Percentiles rank a stretch among this genome's conserved stretches.
These are phyloP conservation scores for Orius insidiosus DNA, from an alignment of 1,140 invertebrate species.

Conservation along the genomic window DNA sequence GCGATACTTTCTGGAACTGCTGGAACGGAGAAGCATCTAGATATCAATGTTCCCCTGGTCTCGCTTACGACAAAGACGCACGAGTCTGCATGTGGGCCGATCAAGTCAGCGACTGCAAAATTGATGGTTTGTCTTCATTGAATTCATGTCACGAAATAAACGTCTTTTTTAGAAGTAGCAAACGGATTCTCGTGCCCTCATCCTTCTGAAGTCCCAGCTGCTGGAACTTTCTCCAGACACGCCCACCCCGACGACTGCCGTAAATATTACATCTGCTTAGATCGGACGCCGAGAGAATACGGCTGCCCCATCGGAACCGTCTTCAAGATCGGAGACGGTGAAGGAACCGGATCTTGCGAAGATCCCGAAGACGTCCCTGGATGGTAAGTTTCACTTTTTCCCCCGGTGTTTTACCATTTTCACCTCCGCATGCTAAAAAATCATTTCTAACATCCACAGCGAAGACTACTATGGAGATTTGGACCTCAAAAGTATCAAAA, in stretches of 20 bases:
- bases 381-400: slow-evolving; percentile 50
- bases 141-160: too few species aligned
- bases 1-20: slow-evolving; percentile 90
- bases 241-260: slow-evolving; percentile 88
- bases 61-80: slow-evolving; percentile 81
- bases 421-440: too few species aligned
- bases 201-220: slow-evolving; percentile 52
- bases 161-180: slow-evolving; percentile 52
- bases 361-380: slow-evolving; percentile 85
- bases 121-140: slow-evolving; percentile 57
- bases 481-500: slow-evolving; percentile 82
- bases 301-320: slow-evolving; percentile 89
- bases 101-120: slow-evolving; percentile 77
- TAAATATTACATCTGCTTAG: slow-evolving; percentile 86
- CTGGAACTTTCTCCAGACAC: slow-evolving; percentile 80
- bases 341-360: slow-evolving; percentile 79
- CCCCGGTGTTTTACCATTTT: neutral
- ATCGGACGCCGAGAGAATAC: slow-evolving; percentile 77
- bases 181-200: slow-evolving; percentile 77
- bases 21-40: slow-evolving; percentile 86
- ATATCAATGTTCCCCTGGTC: slow-evolving; percentile 84
- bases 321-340: slow-evolving; percentile 80
- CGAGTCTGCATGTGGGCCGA: slow-evolving; percentile 91
- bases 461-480: slow-evolving; percentile 91
- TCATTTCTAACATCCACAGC: slow-evolving; percentile 35